These are phyloP conservation scores for Trematocara zebra DNA, from an alignment of 2,113 vertebrate species.

Conservation along the genomic window DNA sequence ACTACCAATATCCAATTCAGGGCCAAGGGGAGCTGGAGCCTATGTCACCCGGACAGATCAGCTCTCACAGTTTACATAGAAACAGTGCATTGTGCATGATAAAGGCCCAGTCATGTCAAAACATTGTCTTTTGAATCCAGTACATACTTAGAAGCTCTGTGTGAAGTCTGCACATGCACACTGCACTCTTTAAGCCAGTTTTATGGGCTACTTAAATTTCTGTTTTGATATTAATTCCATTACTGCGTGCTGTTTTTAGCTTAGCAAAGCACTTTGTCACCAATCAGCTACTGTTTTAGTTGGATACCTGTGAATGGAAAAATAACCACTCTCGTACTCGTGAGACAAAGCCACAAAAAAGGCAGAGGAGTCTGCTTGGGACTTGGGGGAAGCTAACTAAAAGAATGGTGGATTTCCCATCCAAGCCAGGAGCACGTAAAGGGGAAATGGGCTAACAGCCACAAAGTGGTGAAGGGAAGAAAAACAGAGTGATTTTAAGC, in stretches of 20 bases:
- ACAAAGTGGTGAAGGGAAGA: conserved; percentile 41
- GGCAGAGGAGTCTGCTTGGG: background rate
- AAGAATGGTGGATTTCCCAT: conserved; percentile 17
- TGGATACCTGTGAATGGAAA: background rate
- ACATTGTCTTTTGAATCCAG: background rate
- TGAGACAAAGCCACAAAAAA: background rate
- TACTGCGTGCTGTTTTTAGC: background rate
- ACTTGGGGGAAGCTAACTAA: conserved; percentile 4
- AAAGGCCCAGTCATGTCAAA: background rate
- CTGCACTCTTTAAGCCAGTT: background rate
- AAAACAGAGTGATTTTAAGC: conserved; percentile 44
- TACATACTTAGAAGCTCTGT: background rate
- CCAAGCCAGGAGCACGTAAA: conserved; percentile 49
- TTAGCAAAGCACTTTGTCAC: background rate
- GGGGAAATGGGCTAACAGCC: conserved; percentile 56
- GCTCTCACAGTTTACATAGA: background rate
- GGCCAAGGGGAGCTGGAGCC: background rate
- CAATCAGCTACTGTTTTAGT: background rate
- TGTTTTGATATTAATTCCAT: background rate
- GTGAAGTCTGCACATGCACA: background rate
- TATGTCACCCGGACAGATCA: background rate
- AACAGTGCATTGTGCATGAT: background rate
- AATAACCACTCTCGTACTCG: background rate
- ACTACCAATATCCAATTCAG: background rate
- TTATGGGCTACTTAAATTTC: background rate